Conservation (phyloP, 2,113 vertebrate genomes). For the Colius striatus region DNA sequence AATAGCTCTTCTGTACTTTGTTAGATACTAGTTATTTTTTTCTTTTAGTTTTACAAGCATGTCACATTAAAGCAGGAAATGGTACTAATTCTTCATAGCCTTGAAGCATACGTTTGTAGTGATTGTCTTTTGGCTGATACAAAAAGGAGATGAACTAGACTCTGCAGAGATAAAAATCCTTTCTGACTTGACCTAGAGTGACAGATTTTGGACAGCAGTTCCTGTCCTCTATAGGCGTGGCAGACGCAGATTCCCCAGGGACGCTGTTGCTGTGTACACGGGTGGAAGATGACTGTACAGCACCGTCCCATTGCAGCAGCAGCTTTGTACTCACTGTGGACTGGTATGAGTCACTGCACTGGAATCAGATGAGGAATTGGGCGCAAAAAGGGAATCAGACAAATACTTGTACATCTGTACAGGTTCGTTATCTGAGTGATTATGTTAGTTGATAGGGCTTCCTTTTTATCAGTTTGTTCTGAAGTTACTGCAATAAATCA, state of each 20-base stretch:
- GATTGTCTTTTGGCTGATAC: background rate
- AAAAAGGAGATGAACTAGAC: background rate
- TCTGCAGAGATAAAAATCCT: background rate
- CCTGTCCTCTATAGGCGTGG: background rate
- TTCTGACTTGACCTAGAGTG: background rate
- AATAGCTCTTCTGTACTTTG: background rate
- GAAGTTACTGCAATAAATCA: constrained; percentile 53
- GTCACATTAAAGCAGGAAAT: background rate
- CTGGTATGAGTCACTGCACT: background rate
- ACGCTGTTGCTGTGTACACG: background rate
- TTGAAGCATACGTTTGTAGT: background rate
- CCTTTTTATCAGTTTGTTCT: constrained; percentile 5
- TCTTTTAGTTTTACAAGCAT: background rate
- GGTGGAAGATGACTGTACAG: background rate
- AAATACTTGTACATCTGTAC: background rate
- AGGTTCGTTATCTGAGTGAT: background rate
- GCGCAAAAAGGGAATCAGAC: background rate
- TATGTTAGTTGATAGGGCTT: background rate
- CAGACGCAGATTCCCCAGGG: background rate
- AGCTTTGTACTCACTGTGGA: background rate
- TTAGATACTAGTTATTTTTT: background rate
- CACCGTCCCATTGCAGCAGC: background rate
- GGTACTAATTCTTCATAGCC: background rate
- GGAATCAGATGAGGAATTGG: background rate
- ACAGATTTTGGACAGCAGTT: background rate